These are phyloP conservation scores for Agriopis aurantiaria DNA, from an alignment of 2,888 invertebrate genomes.

Conservation along the genomic window DNA sequence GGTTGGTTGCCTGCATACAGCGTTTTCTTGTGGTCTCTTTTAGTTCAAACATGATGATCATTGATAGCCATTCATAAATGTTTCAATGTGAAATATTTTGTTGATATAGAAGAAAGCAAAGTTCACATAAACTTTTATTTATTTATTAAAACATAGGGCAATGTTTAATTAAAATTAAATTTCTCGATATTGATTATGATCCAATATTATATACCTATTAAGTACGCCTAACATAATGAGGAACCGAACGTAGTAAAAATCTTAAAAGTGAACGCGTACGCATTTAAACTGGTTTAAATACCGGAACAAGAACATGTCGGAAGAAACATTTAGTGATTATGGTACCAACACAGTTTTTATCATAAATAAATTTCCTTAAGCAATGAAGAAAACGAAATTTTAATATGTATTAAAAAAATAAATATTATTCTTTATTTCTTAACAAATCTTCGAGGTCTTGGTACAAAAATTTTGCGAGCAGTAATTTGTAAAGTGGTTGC, in stretches of 20 bases:
- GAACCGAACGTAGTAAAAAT: not conserved
- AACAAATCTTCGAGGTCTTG: too few relatives aligned
- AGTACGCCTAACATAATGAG: constrained; percentile 10
- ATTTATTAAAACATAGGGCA: not conserved
- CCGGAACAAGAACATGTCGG: constrained; percentile 6
- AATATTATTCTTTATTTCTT: too few relatives aligned
- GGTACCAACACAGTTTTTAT: not conserved
- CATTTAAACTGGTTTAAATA: constrained; percentile 5
- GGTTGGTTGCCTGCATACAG: too few relatives aligned
- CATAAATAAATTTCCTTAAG: too few relatives aligned
- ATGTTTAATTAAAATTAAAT: not conserved
- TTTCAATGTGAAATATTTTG: too few relatives aligned
- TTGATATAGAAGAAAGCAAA: not conserved
- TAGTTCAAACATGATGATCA: too few relatives aligned
- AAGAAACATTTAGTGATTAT: not conserved
- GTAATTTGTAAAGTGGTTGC: too few relatives aligned
- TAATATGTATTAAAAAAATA: too few relatives aligned
- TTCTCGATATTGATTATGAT: not conserved
- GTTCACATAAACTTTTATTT: not conserved
- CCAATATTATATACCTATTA: not conserved
- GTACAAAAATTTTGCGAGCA: too few relatives aligned
- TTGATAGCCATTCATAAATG: too few relatives aligned
- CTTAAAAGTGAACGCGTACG: constrained; percentile 1
- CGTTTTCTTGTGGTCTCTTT: too few relatives aligned
- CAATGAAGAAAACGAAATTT: too few relatives aligned